Evolutionary conservation across 1,140 invertebrate genomes (phyloP).

Genomic region (Zaprionus africanus): DNA sequence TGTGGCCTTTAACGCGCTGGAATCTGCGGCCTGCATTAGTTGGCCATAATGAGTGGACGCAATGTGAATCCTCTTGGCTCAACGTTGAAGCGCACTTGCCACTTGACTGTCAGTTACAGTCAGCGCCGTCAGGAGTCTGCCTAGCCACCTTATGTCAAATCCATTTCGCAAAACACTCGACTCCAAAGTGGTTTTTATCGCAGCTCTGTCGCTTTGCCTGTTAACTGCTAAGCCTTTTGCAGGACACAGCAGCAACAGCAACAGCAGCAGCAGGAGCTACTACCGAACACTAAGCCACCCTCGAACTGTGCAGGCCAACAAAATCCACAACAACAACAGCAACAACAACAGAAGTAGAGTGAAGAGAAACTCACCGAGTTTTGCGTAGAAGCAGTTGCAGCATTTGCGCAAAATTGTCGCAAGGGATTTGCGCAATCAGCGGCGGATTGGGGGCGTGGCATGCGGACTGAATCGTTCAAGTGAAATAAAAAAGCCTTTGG

Average conservation of each 20-base stretch:
- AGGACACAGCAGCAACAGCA: conserved; percentile 7
- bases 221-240: conserved; percentile 66
- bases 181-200: conserved; percentile 40
- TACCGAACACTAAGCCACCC: conserved; percentile 15
- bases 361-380: conserved; percentile 34
- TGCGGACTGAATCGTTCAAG: neutral
- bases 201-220: conserved; percentile 44
- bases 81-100: conserved; percentile 19
- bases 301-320: conserved; percentile 46
- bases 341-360: neutral
- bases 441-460: conserved; percentile 1
- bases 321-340: conserved; percentile 20
- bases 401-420: conserved; percentile 53
- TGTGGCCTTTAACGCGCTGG: neutral
- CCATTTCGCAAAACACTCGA: conserved; percentile 42
- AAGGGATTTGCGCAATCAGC: conserved; percentile 62
- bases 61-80: neutral
- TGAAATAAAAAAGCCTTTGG: conserved; percentile 17
- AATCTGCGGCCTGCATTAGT: conserved; percentile 9
- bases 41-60: conserved; percentile 30
- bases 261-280: neutral
- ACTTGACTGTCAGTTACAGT: neutral
- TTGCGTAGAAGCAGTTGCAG: conserved; percentile 37
- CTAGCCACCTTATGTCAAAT: conserved; percentile 35
- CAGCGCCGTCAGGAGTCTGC: conserved; percentile 3